Conservation (phyloP, 2,888 invertebrate genomes). For the Drosophila meridiana region DNA sequence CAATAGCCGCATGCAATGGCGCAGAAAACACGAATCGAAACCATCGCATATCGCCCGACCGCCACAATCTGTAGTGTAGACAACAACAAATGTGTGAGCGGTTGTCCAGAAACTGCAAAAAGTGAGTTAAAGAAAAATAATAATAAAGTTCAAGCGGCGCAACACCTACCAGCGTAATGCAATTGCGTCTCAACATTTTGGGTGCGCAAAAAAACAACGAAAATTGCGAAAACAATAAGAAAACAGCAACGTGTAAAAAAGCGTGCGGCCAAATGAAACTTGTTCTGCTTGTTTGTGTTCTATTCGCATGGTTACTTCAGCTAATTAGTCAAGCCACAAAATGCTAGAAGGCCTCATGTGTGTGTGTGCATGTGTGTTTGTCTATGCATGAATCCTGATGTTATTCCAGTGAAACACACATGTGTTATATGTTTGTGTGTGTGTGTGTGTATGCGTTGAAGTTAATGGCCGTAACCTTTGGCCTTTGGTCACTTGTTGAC, state of each 20-base stretch:
- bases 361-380: slow-evolving; percentile 1
- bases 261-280: slow-evolving; percentile 47
- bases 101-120: slow-evolving; percentile 60
- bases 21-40: slow-evolving; percentile 4
- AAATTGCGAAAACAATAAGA: slow-evolving; percentile 1
- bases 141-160: slow-evolving; percentile 21
- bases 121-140: slow-evolving; percentile 44
- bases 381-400: slow-evolving; percentile 1
- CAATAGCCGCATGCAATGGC: background rate
- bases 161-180: slow-evolving; percentile 2
- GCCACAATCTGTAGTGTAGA: slow-evolving; percentile 51
- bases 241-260: slow-evolving; percentile 21
- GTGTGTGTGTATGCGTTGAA: background rate
- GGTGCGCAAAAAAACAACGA: background rate
- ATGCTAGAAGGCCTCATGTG: slow-evolving; percentile 12
- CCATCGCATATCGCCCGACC: slow-evolving; percentile 31
- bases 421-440: background rate
- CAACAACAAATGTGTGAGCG: slow-evolving; percentile 60
- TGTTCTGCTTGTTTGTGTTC: slow-evolving; percentile 65
- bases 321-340: slow-evolving; percentile 55
- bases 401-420: background rate
- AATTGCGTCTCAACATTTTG: slow-evolving; percentile 24
- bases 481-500: slow-evolving; percentile 63
- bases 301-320: slow-evolving; percentile 70
- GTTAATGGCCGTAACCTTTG: slow-evolving; percentile 18